Conservation (phyloP, 2,888 invertebrate genomes). For the Venusia cambrica region DNA sequence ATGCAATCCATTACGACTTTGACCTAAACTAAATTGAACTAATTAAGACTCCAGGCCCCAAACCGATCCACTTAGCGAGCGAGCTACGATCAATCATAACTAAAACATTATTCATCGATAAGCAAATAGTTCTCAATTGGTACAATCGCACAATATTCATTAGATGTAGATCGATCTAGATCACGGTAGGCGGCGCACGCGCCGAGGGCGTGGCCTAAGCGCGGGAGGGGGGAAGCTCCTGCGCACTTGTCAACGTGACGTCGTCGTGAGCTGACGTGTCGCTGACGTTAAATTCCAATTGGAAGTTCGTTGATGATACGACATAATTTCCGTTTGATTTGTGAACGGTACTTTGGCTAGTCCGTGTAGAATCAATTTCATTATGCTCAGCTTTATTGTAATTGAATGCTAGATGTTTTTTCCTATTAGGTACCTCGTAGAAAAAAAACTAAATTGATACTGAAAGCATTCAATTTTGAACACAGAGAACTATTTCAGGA, state of each 20-base stretch:
- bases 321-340: conserved; percentile 11
- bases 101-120: conserved; percentile 26
- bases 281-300: conserved; percentile 35
- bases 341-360: conserved; percentile 18
- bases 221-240: conserved; percentile 53
- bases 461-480: too few relatives aligned
- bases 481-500: too few relatives aligned
- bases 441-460: too few relatives aligned
- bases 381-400: too few relatives aligned
- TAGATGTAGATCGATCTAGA: conserved; percentile 71
- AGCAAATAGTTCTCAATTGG: conserved; percentile 28
- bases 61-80: conserved; percentile 11
- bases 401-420: too few relatives aligned
- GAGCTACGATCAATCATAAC: conserved; percentile 23
- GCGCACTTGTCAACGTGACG: conserved; percentile 66
- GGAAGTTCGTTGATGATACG: conserved; percentile 19
- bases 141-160: conserved; percentile 34
- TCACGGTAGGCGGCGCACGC: conserved; percentile 62
- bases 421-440: too few relatives aligned
- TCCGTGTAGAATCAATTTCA: too few relatives aligned
- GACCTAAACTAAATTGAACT: not conserved
- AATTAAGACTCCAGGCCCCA: conserved; percentile 4
- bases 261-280: conserved; percentile 45
- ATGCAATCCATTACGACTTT: not conserved
- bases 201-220: conserved; percentile 53